Evolutionary conservation across 2,797 vertebrate species (phyloP).

Genomic region (Phrynocephalus forsythii): DNA sequence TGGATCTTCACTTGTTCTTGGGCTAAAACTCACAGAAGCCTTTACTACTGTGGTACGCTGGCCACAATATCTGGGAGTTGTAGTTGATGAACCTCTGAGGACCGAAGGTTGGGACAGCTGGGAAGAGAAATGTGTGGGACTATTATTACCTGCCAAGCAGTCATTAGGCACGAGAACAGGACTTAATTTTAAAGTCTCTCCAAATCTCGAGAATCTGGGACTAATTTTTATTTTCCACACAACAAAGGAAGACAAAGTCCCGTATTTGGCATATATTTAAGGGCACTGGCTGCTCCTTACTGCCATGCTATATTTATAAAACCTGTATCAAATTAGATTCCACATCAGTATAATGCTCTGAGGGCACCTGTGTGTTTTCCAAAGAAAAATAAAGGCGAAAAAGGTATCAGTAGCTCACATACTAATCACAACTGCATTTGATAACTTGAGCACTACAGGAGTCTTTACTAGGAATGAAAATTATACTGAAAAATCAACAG

Average conservation of each 20-base stretch:
- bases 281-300: too few relatives aligned
- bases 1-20: too few relatives aligned
- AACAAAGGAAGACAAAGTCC: too few relatives aligned
- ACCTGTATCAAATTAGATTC: not conserved
- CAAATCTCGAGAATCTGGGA: not conserved
- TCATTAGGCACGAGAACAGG: not conserved
- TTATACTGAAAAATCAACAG: conserved; percentile 15
- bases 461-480: conserved; percentile 17
- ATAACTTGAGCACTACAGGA: not conserved
- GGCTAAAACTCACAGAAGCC: too few relatives aligned
- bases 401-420: not conserved
- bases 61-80: too few relatives aligned
- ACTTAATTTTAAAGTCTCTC: not conserved
- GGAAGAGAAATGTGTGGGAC: too few relatives aligned
- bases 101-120: too few relatives aligned
- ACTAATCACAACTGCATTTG: not conserved
- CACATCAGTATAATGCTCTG: not conserved
- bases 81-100: too few relatives aligned
- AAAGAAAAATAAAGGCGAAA: conserved; percentile 23
- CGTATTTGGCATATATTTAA: too few relatives aligned
- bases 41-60: too few relatives aligned
- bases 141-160: not conserved
- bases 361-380: conserved; percentile 3
- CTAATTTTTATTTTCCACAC: too few relatives aligned
- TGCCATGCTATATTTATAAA: not conserved